Percentiles rank a stretch among this genome's conserved stretches.
phyloP scores from a whole-genome alignment of 2,113 vertebrate species.

The Zingel zingel region DNA sequence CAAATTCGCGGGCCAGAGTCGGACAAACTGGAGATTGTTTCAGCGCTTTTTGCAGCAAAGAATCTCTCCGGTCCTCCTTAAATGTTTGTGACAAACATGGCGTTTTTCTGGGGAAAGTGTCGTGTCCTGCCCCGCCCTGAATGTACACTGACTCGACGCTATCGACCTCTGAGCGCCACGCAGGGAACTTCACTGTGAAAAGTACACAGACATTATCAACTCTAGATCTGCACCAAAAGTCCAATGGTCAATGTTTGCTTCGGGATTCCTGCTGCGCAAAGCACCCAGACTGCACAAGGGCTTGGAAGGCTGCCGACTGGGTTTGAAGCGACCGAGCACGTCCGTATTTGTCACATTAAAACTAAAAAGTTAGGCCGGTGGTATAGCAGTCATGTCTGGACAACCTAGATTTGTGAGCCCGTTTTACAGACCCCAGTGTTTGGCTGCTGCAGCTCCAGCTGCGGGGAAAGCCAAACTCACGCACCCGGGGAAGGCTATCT shows the following conservation, averaged over 20 bases:
- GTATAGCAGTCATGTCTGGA: slow-evolving; percentile 69
- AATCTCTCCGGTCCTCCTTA: slow-evolving; percentile 72
- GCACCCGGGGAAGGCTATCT: slow-evolving; percentile 90
- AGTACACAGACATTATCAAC: slow-evolving; percentile 36
- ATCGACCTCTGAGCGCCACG: not conserved
- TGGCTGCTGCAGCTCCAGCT: slow-evolving; percentile 85
- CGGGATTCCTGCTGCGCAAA: slow-evolving; percentile 19
- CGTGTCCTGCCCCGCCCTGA: slow-evolving; percentile 59
- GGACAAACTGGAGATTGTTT: not conserved
- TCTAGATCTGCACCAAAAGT: slow-evolving; percentile 10
- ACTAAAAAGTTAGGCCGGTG: slow-evolving; percentile 22
- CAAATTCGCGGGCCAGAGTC: too few species aligned
- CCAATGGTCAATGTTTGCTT: slow-evolving; percentile 55
- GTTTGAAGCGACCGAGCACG: not conserved
- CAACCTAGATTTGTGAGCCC: slow-evolving; percentile 65
- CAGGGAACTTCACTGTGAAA: slow-evolving; percentile 61
- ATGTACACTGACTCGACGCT: slow-evolving; percentile 39
- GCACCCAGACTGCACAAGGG: slow-evolving; percentile 23
- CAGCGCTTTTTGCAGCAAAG: not conserved
- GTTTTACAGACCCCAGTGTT: slow-evolving; percentile 74
- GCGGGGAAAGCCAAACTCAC: slow-evolving; percentile 86
- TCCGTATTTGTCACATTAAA: not conserved
- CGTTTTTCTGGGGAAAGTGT: slow-evolving; percentile 8
- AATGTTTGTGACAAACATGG: slow-evolving; percentile 49
- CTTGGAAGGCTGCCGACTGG: not conserved